A percentile compares a stretch with the other conserved stretches of the same genome.
Evolutionary conservation across 2,113 vertebrate species (phyloP).

Genomic region (Ginglymostoma cirratum): DNA sequence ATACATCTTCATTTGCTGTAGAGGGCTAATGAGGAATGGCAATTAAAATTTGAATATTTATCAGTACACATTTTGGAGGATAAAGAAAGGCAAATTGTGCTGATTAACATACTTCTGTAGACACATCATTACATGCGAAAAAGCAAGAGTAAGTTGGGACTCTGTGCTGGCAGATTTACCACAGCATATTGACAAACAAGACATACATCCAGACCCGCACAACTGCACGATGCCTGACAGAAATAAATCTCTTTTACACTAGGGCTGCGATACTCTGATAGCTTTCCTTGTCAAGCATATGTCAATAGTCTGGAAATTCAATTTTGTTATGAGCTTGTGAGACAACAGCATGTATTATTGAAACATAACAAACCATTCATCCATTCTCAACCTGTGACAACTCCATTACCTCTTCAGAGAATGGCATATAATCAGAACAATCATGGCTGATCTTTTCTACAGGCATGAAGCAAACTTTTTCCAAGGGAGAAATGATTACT

Average conservation of each 20-base stretch:
- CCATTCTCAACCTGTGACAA: conserved; percentile 1
- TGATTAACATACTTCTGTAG: neutral
- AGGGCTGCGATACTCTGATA: neutral
- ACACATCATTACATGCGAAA: neutral
- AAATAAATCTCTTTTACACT: conserved; percentile 32
- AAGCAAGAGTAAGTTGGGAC: neutral
- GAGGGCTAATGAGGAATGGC: neutral
- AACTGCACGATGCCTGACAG: neutral
- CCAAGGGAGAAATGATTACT: neutral
- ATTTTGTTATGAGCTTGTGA: conserved; percentile 1
- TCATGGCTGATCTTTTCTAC: neutral
- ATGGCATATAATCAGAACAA: conserved; percentile 22
- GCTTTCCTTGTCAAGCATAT: neutral
- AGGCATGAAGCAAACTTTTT: neutral
- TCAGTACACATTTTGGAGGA: neutral
- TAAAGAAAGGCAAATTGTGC: neutral
- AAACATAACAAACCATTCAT: conserved; percentile 21
- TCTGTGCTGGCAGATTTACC: neutral
- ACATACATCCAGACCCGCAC: neutral
- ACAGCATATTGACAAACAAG: conserved; percentile 7
- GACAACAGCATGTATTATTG: conserved; percentile 24
- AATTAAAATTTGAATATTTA: neutral
- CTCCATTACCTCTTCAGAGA: neutral
- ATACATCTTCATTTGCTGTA: too few species aligned
- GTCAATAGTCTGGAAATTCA: conserved; percentile 27